These are phyloP conservation scores for Brachypodius melanocephalos DNA, from an alignment of 2,113 vertebrate species.

Conservation along the genomic window DNA sequence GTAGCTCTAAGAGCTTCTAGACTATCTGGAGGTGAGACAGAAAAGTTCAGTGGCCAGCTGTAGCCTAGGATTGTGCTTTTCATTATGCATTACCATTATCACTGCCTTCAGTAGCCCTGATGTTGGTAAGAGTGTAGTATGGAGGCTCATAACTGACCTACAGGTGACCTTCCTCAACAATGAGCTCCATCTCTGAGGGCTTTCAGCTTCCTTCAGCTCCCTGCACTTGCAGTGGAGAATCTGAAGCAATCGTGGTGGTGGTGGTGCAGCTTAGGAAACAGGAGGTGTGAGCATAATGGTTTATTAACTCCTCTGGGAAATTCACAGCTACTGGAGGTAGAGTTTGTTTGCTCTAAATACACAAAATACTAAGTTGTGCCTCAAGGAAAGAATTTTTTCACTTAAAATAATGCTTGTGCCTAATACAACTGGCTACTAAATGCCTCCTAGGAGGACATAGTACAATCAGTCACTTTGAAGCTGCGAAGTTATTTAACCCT, in stretches of 20 bases:
- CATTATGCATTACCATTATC: neutral
- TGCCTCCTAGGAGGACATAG: neutral
- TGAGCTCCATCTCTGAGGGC: neutral
- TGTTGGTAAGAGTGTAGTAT: neutral
- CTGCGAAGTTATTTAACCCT: neutral
- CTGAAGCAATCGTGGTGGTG: rapidly evolving
- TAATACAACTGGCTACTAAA: neutral
- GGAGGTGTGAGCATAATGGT: neutral
- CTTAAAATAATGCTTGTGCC: neutral
- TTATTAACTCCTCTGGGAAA: neutral
- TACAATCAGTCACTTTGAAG: neutral
- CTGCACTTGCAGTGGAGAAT: neutral
- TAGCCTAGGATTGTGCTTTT: neutral
- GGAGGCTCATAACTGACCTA: neutral
- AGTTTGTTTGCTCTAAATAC: neutral
- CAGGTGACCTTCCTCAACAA: rapidly evolving
- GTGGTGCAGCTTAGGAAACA: neutral
- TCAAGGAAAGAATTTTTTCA: neutral
- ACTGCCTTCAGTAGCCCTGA: neutral
- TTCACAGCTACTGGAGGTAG: neutral
- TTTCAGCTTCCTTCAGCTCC: neutral
- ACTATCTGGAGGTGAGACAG: neutral
- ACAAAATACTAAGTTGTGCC: neutral
- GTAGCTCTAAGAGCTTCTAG: neutral
- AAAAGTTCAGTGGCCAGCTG: neutral